These are phyloP conservation scores for Petromus typicus DNA, from an alignment of 2,113 vertebrate genomes.

Conservation along the genomic window DNA sequence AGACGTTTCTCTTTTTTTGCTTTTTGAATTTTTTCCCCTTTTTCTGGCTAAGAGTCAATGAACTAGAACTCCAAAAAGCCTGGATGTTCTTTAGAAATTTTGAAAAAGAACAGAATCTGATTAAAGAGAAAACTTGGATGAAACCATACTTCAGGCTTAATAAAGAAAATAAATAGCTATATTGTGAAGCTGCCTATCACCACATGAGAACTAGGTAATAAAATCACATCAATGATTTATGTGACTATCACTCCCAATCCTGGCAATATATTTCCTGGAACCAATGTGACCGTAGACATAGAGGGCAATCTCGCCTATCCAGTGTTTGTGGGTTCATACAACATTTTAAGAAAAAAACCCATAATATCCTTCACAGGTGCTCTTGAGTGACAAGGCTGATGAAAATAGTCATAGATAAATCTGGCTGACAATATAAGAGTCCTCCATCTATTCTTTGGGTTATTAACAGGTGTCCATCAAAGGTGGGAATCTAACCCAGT, in stretches of 20 bases:
- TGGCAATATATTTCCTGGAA: conserved; percentile 71
- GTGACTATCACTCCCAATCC: conserved; percentile 73
- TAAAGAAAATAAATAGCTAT: conserved; percentile 41
- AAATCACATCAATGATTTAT: conserved; percentile 46
- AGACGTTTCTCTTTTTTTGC: conserved; percentile 31
- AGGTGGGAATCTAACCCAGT: conserved; percentile 82
- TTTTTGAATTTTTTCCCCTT: too few species aligned
- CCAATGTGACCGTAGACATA: conserved; percentile 62
- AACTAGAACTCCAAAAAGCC: conserved; percentile 40
- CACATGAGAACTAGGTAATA: conserved; percentile 5
- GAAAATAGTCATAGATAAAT: conserved; percentile 86
- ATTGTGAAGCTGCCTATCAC: conserved; percentile 61
- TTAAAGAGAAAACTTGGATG: conserved; percentile 20
- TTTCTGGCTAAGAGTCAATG: background rate
- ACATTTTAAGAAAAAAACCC: conserved; percentile 74
- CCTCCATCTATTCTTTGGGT: conserved; percentile 74
- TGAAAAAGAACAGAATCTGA: conserved; percentile 29
- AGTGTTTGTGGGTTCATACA: conserved; percentile 72
- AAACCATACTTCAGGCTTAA: conserved; percentile 38
- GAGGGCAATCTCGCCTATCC: conserved; percentile 52
- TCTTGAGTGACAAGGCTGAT: conserved; percentile 86
- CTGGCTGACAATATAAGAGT: conserved; percentile 78
- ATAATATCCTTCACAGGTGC: conserved; percentile 83
- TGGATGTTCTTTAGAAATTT: background rate
- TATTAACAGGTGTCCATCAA: conserved; percentile 87